Conservation (phyloP, 2,888 invertebrate genomes). For the Sarcophaga rosellei region DNA sequence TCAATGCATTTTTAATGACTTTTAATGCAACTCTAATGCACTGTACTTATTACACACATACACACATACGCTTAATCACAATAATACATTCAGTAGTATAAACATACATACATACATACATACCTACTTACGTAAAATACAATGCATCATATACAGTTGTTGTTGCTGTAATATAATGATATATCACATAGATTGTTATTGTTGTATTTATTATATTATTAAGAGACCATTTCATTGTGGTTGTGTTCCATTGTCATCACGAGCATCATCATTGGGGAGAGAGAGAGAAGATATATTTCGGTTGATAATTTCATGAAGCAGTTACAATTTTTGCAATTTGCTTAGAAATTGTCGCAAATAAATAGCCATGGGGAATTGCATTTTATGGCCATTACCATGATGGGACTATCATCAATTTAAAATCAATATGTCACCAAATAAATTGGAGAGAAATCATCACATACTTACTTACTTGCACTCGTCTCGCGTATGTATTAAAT, state of each 20-base stretch:
- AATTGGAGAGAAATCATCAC: conserved; percentile 81
- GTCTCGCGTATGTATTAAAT: conserved; percentile 34
- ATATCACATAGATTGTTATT: background rate
- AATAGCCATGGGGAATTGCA: conserved; percentile 65
- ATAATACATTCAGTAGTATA: no score
- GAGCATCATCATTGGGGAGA: background rate
- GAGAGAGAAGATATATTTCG: conserved; percentile 38
- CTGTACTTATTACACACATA: no score
- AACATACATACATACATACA: background rate
- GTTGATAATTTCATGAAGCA: conserved; percentile 61
- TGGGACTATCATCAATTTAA: conserved; percentile 80
- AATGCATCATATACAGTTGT: background rate
- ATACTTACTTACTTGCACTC: conserved; percentile 19
- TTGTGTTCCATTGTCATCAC: conserved; percentile 19
- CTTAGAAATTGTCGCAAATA: conserved; percentile 67
- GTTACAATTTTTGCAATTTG: conserved; percentile 62
- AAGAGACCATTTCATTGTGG: background rate
- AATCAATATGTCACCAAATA: conserved; percentile 81
- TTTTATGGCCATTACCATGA: conserved; percentile 68
- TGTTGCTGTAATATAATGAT: no score
- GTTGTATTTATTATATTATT: background rate
- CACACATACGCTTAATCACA: no score
- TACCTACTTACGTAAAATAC: background rate
- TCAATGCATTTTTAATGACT: conserved; percentile 65
- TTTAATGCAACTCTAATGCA: background rate